Base-by-base conservation (phyloP, 1,140 invertebrate genomes). In the Pogonomyrmex californicus region DNA sequence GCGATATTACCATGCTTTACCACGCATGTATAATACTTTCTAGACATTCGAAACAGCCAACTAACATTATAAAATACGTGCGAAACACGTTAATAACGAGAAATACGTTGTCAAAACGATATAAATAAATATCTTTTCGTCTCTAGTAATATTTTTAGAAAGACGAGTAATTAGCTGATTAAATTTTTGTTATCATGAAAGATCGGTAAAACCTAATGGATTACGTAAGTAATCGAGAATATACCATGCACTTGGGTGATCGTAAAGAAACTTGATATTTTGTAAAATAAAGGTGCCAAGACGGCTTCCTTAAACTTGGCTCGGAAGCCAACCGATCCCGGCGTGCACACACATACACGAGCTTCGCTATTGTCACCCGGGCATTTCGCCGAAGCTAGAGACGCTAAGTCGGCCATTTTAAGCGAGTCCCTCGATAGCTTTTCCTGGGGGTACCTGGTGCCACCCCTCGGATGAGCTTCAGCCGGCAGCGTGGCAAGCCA, bases 401-500 rank as follows among this genome's bases (percentile, higher is more conserved):
- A n/a, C 79, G 87, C 83, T 88, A 91, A 91, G 85, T 91, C 90
- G 83, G 89, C 90, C 90, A 91, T 91, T 91, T 91, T 91, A 91
- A 62, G 76, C 89, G 87, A 91, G 89, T 91, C 90, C 85, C 87
- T 78, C 90, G 90, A 91, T 91, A 88, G 90, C 89, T 91, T 91
- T 91, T 91, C 90, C 85, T 89, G 87, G 90, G 88, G 88, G n/a
- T 93, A 93, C 92, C 92, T 93, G 92, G 88, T 92, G 89, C 90
- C 92, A 93, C 90, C 93, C 93, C 90, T 92, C 92, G 93, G 93
- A 93, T 93, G 93, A 93, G 91, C 92, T 90, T 92, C 92, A 91
- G 90, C 89, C 91, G 89, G 90, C 92, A 91, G 91, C 91, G 90
- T 92, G 89, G 92, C 92, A 92, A 93, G 91, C 92, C 92, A 93